Base-by-base conservation (phyloP, 2,888 invertebrate genomes). In the Magallana nippona region DNA sequence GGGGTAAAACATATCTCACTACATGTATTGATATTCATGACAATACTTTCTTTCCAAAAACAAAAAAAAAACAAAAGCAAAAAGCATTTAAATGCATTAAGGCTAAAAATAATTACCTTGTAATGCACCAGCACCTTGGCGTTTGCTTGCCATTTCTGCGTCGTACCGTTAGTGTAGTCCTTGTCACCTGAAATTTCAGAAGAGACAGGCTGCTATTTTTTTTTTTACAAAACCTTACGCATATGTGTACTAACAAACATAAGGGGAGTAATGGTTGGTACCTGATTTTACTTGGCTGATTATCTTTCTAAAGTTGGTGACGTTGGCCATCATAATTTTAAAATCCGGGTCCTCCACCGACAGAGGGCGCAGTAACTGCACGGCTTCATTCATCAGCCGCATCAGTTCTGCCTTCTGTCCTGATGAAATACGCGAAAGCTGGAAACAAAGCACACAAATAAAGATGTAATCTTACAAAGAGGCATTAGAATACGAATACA, bases 281-380 rank as follows among this genome's bases (percentile, higher is more conserved):
- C 89, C 91, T 83, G 92, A 89, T 86, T 90, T 92, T 44, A 90
- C 86, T 78, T 92, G 92, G 79, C 90, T 92, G 19, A 92, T 84
- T 15, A 90, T 88, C 86, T 91, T 92, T 17, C 92, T 85, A 81
- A 92, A 90, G 78, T 87, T 88, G n/a, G 92, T 89, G 84, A 92
- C 87, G 78, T 90, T 88, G 77, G 83, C 77, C 80, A 88, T 88
- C 56, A 91, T 87, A 10, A 87, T 88, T 22, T 87, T 84, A 44
- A 88, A 90, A 56, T 90, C 90, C 10, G 84, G 83, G 62, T 90
- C 90, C 22, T 89, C 87, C 1, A 83, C 77, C 1, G 85, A 83
- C 8, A 82, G 55, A 0, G 90, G 90, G 60, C 89, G 85, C 44
- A 92, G 86, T 55, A 91, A 81, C 62, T 90, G 88, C 2, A 90